Conservation (phyloP, 2,113 vertebrate species). For the Rhynchomys soricoides region DNA sequence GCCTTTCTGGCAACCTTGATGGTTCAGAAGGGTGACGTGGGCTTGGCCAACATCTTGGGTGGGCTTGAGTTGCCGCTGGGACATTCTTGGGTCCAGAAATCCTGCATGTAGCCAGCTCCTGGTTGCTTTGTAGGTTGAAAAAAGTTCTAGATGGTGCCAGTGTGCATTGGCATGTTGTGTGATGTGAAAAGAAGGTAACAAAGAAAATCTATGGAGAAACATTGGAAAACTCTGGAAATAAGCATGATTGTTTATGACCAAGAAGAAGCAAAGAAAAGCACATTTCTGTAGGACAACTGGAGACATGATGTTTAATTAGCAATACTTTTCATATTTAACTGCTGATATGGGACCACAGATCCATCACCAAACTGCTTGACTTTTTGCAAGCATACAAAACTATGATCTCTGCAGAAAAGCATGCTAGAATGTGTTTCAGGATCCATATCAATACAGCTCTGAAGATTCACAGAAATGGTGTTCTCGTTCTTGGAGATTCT, state of each 20-base stretch:
- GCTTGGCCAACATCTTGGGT: not conserved
- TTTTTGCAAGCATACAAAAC: constrained; percentile 38
- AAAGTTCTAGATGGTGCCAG: not conserved
- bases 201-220: constrained; percentile 64
- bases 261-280: constrained; percentile 31
- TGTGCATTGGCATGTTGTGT: constrained; percentile 23
- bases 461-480: constrained; percentile 84
- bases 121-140: not conserved
- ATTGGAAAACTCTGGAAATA: constrained; percentile 37
- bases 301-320: constrained; percentile 66
- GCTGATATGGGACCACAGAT: constrained; percentile 61
- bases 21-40: not conserved
- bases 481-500: constrained; percentile 84
- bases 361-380: constrained; percentile 66
- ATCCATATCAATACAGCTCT: constrained; percentile 79
- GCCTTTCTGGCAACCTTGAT: not conserved
- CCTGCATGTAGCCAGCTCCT: not conserved
- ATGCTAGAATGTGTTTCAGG: constrained; percentile 79
- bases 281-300: constrained; percentile 70
- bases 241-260: constrained; percentile 58
- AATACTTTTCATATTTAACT: constrained; percentile 75
- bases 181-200: constrained; percentile 15
- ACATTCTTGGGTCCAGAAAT: not conserved
- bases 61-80: not conserved
- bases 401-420: constrained; percentile 60